Conservation (phyloP, 1,140 invertebrate species). For the Neuroterus valhalla region DNA sequence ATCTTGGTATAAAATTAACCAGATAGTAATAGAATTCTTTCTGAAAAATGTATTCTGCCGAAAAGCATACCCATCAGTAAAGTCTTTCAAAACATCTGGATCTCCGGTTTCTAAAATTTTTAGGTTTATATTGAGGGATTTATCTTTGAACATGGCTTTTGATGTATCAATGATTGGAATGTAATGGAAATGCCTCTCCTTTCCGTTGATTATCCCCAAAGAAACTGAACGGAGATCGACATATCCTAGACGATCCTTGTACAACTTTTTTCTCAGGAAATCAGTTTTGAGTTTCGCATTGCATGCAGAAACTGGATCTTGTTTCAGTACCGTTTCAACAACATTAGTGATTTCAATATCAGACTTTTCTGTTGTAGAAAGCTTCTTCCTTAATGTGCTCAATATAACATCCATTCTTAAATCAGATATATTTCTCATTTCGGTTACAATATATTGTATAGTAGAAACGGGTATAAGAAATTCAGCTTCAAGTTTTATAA, state of each 20-base stretch:
- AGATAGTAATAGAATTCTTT: conserved; percentile 49
- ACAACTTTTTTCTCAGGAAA: neutral
- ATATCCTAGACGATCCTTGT: neutral
- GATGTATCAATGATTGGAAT: conserved; percentile 41
- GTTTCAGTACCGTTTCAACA: neutral
- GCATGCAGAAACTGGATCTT: neutral
- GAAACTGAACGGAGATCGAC: neutral
- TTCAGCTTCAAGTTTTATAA: no score
- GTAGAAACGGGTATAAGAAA: no score
- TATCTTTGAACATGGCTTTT: conserved; percentile 47
- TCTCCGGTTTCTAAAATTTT: conserved; percentile 34
- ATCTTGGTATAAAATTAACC: conserved; percentile 64
- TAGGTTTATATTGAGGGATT: conserved; percentile 38
- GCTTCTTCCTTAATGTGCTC: neutral
- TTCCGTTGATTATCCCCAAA: neutral
- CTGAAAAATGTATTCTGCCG: conserved; percentile 56
- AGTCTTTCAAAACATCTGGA: conserved; percentile 49
- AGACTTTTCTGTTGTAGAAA: neutral
- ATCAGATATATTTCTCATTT: no score
- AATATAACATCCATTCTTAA: neutral
- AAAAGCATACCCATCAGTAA: conserved; percentile 53
- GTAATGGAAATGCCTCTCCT: conserved; percentile 46
- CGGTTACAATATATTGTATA: no score
- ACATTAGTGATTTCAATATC: neutral
- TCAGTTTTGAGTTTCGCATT: neutral